phyloP scores from a whole-genome alignment of 2,113 vertebrate species.

The Plectropomus leopardus region DNA sequence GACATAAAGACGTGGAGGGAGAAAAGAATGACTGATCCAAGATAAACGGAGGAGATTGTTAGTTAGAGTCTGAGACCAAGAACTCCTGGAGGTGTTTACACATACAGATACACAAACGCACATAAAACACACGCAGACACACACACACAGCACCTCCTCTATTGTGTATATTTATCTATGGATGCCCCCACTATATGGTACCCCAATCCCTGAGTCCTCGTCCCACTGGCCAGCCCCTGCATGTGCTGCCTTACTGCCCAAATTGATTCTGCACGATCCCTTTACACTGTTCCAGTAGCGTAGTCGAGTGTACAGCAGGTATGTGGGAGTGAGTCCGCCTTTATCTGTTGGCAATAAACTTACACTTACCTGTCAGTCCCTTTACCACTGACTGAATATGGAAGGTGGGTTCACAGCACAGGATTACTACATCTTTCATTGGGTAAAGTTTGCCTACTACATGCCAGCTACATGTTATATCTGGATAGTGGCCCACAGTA shows the following conservation, averaged over 20 bases:
- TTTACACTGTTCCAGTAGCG: constrained; percentile 63
- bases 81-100: constrained; percentile 70
- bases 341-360: constrained; percentile 33
- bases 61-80: constrained; percentile 53
- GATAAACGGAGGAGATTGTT: constrained; percentile 41
- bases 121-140: constrained; percentile 34
- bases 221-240: constrained; percentile 66
- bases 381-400: constrained; percentile 35
- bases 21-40: constrained; percentile 62
- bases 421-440: constrained; percentile 5
- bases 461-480: background rate
- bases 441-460: background rate
- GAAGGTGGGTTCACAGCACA: constrained; percentile 20
- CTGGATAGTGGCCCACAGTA: constrained; percentile 9
- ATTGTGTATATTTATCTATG: constrained; percentile 83
- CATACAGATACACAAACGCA: constrained; percentile 46
- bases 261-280: constrained; percentile 75
- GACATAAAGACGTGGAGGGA: constrained; percentile 30
- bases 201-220: constrained; percentile 40
- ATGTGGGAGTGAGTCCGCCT: constrained; percentile 9
- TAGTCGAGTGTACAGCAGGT: constrained; percentile 50
- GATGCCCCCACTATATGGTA: constrained; percentile 64
- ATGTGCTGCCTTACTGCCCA: constrained; percentile 74
- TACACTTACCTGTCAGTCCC: constrained; percentile 25
- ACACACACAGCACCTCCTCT: constrained; percentile 69